phyloP scores from a whole-genome alignment of 1,140 invertebrate genomes.

The Penaeus indicus region DNA sequence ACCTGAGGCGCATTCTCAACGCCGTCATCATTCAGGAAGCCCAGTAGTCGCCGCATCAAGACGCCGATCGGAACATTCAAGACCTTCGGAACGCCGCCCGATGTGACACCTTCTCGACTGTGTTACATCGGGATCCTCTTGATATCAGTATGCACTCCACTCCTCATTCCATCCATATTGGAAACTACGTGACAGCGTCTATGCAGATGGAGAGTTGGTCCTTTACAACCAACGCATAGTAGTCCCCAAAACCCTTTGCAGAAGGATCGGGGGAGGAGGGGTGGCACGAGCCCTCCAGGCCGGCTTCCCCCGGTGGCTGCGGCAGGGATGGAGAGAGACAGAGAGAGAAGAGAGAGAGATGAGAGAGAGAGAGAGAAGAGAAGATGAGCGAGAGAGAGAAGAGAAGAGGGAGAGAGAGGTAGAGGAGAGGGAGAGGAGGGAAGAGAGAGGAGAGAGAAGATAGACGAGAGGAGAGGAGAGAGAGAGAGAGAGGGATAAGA shows the following conservation, averaged over 20 bases:
- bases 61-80: conserved; percentile 5
- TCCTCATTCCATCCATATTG: neutral
- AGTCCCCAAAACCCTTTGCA: neutral
- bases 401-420: too few relatives aligned
- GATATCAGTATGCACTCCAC: neutral
- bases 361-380: too few relatives aligned
- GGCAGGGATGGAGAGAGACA: too few relatives aligned
- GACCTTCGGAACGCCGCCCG: too few relatives aligned
- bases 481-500: too few relatives aligned
- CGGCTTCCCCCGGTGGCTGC: too few relatives aligned
- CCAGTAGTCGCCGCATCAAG: neutral
- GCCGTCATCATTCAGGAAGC: neutral
- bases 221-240: neutral
- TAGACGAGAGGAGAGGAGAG: too few relatives aligned
- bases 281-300: conserved; percentile 15
- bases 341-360: too few relatives aligned
- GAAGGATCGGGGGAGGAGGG: too few relatives aligned
- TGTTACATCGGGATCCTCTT: neutral
- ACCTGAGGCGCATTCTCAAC: neutral
- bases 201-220: neutral
- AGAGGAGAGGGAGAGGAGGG: too few relatives aligned
- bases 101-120: neutral
- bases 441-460: too few relatives aligned
- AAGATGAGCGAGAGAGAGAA: too few relatives aligned
- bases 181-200: neutral